Base-by-base conservation (phyloP, 2,888 invertebrate species). In the Zelleria hepariella region DNA sequence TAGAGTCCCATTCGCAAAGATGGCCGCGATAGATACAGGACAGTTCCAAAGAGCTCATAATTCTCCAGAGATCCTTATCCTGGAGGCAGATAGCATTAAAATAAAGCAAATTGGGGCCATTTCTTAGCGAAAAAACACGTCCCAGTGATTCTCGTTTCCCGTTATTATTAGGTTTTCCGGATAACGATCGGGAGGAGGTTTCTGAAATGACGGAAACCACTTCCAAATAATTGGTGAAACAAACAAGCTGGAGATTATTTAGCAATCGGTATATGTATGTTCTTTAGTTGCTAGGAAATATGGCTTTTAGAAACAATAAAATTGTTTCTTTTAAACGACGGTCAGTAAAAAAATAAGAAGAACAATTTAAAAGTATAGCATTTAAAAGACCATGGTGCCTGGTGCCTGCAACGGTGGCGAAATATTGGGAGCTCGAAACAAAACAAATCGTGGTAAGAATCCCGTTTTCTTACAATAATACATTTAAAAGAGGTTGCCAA, bases 71-170 rank as follows among this genome's bases (percentile, higher is more conserved):
- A 67, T 53, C 72, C 73, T 71, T 78, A 78, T 80, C 77, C 73
- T 62, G 66, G 68, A 73, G 69, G 71, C 73, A 75, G 80, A 79
- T 80, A 75, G 79, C 79, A 78, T 80, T 84, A 77, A 82, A 83
- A 80, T 80, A 78, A 77, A 76, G 79, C 77, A 82, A 85, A 84
- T 84, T 84, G 81, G 77, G 71, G 75, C 77, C 77, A 82, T 76
- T 69, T 74, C 76, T 75, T 71, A 68, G 66, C 67, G 68, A 49
- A 49, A 49, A 42, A 42, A 42, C 32, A 42, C 32, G 32, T 42
- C 15, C 32, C 32, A 42, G 15, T 15, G 32, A 42, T 42, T 42
- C 32, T 15, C 32, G 15, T 42, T 42, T 15, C 32, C 32, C 15
- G 32, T 42, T 42, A 42, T 42, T 42, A 42, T 42, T 42, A 42